Conservation (phyloP, 2,113 vertebrate species). For the Sarotherodon lohbergeri region DNA sequence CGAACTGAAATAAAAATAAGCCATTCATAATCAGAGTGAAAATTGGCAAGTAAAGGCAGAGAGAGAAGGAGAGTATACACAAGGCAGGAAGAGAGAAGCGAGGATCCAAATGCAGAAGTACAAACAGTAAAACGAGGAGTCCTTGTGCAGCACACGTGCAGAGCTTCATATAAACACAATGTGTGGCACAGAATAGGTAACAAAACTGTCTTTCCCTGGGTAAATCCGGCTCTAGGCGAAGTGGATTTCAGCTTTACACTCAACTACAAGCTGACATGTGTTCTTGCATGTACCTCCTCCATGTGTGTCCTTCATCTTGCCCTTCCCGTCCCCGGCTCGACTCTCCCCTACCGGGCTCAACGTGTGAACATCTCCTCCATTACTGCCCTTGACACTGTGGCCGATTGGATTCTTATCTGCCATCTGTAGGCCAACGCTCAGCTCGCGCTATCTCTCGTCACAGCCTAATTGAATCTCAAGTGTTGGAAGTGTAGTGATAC, state of each 20-base stretch:
- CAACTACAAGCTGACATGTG: not conserved
- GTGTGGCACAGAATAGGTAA: not conserved
- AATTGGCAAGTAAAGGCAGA: not conserved
- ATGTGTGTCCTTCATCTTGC: conserved; percentile 50
- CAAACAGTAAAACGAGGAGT: not conserved
- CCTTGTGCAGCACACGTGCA: not conserved
- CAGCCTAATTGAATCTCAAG: conserved; percentile 69
- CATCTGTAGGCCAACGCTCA: conserved; percentile 41
- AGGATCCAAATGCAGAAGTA: not conserved
- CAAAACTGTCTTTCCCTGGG: not conserved
- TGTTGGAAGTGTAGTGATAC: conserved; percentile 61
- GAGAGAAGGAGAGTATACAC: not conserved
- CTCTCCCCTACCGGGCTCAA: not conserved
- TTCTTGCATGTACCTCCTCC: not conserved
- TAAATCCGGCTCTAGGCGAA: not conserved
- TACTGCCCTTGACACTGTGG: conserved; percentile 55
- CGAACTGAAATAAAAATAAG: not conserved
- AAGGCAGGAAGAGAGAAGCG: not conserved
- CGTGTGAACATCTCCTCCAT: conserved; percentile 53
- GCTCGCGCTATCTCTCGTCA: conserved; percentile 38
- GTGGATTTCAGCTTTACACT: not conserved
- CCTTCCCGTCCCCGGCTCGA: conserved; percentile 8
- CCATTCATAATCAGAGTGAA: not conserved
- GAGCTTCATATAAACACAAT: not conserved
- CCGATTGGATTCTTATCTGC: conserved; percentile 70